A percentile compares a stretch with the other conserved stretches of the same genome.
Conservation (phyloP, 1,140 invertebrate species). For the Cheumatopsyche charites region DNA sequence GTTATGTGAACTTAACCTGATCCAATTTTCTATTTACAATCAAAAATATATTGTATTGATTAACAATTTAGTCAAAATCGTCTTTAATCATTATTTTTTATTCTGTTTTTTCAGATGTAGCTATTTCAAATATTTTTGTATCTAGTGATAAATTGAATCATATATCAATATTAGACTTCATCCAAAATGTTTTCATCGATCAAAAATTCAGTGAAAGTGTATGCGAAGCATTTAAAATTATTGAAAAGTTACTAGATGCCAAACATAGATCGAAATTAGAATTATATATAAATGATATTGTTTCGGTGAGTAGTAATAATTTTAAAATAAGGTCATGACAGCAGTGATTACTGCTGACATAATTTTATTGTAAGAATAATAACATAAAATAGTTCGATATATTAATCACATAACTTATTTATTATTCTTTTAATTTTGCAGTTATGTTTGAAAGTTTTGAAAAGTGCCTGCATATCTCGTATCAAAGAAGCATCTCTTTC, state of each 20-base stretch:
- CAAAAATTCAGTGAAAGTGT: slow-evolving; percentile 3
- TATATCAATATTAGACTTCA: slow-evolving; percentile 24
- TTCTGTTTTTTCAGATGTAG: slow-evolving; percentile 32
- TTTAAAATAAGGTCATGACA: too few species aligned
- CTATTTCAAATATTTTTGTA: slow-evolving; percentile 33
- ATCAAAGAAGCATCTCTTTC: slow-evolving; percentile 32
- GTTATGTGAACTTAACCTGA: too few species aligned
- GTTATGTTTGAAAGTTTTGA: slow-evolving; percentile 37
- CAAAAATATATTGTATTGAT: too few species aligned
- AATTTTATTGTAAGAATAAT: not conserved
- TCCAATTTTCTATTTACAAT: too few species aligned
- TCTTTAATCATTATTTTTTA: too few species aligned
- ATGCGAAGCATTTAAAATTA: slow-evolving; percentile 29
- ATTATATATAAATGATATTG: slow-evolving; percentile 39
- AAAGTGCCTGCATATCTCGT: slow-evolving; percentile 27
- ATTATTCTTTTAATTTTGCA: slow-evolving; percentile 6
- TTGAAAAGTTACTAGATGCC: slow-evolving; percentile 20
- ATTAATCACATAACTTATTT: not conserved
- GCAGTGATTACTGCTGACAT: not conserved
- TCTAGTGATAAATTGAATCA: slow-evolving; percentile 14
- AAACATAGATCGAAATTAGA: slow-evolving; percentile 32
- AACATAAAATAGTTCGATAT: not conserved
- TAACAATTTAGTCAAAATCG: too few species aligned
- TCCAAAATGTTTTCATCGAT: slow-evolving; percentile 24
- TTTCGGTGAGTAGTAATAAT: slow-evolving; percentile 28